Base-by-base conservation (phyloP, 2,113 vertebrate species). In the Ammospiza caudacuta region DNA sequence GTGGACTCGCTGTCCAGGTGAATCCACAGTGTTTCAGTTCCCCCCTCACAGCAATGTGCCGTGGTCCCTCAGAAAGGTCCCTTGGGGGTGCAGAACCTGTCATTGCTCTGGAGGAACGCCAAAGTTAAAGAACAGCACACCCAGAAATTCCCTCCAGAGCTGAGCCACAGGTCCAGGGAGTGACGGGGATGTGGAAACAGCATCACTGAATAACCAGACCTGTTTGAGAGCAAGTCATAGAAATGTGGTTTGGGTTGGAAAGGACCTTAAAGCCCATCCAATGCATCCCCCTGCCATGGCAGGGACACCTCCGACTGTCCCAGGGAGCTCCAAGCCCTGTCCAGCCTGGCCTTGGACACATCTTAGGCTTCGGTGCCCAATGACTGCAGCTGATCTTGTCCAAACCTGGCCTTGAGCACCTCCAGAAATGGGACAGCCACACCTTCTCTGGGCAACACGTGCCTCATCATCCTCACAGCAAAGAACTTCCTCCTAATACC, bases 151-250 rank as follows among this genome's bases (percentile, higher is more conserved):
- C 44, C 67, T 41, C 62, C 51, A 52, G 54, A 66, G 35, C 33
- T 44, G n/a, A 91, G 51, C 49, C 52, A 41, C 0, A 0, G 37
- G 57, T 11, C 2, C 1, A 5, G 35, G 39, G n/a, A 51, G 27
- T 5, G 20, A 24, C 39, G 64, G 35, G 49, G 28, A 27, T 12
- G 9, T 4, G 25, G 19, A 12, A 91, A 18, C 24, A 35, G 17
- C 21, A 2, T 9, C 61, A 73, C 41, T 39, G 90, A 37, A 31
- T 29, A 22, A 13, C 3, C 69, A 44, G 31, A 21, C 1, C 58
- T 22, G 25, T 14, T 20, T 2, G 12, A n/a, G 67, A 68, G 54
- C 63, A 46, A 58, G 12, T 21, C 51, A 64, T 0, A 25, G 66
- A 55, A 21, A 43, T 15, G 5, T 17, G 29, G 35, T 41, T 57